Conservation (phyloP, 2,888 invertebrate genomes). For the Cephus pygmeus region DNA sequence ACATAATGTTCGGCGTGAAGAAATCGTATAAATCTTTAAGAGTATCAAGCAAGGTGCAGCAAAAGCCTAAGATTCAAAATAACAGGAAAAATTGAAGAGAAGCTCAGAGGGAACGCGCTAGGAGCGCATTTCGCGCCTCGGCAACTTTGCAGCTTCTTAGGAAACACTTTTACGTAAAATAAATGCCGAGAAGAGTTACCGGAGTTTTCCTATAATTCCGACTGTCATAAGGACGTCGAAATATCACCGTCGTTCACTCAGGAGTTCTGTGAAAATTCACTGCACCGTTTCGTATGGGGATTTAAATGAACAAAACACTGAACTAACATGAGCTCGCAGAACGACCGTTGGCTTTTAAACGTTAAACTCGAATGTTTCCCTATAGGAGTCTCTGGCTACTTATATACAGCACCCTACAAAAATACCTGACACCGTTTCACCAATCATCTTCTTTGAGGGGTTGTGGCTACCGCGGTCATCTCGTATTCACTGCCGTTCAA, state of each 20-base stretch:
- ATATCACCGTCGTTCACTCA: conserved; percentile 5
- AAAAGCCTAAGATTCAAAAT: background rate
- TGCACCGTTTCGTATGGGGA: background rate
- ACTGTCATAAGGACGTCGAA: background rate
- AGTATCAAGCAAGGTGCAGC: background rate
- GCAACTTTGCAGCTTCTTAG: background rate
- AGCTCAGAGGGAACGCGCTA: background rate
- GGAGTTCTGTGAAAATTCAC: background rate
- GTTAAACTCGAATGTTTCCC: conserved; percentile 9
- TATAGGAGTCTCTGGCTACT: background rate
- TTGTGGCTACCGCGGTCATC: background rate
- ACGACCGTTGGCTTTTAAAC: conserved; percentile 23
- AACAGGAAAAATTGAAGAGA: background rate
- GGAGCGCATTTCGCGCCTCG: conserved; percentile 1
- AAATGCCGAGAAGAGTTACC: background rate
- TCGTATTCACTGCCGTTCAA: background rate
- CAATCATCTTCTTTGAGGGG: background rate
- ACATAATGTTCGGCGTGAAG: conserved; percentile 68
- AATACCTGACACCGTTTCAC: background rate
- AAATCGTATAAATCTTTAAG: background rate
- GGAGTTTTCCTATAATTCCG: background rate
- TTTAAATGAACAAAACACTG: conserved; percentile 9
- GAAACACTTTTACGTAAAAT: background rate
- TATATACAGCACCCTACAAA: conserved; percentile 3
- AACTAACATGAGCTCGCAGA: background rate